Conservation (phyloP, 2,113 vertebrate genomes). For the Alligator mississippiensis region DNA sequence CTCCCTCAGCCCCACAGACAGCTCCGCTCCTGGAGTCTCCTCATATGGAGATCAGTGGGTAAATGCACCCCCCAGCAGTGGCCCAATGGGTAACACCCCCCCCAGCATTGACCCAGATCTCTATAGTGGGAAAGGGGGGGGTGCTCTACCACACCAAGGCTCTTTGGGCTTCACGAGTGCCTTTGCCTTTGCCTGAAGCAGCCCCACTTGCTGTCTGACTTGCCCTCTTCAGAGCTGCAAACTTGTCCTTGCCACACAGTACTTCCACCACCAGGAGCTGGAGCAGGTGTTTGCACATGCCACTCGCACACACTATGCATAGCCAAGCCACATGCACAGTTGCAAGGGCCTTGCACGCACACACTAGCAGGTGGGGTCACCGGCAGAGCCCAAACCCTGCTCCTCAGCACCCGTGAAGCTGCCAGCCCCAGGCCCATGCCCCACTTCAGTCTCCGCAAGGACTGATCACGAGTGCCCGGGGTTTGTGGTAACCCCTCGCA, state of each 20-base stretch:
- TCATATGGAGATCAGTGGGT: too few relatives aligned
- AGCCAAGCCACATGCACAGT: not conserved
- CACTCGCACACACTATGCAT: not conserved
- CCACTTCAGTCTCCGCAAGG: not conserved
- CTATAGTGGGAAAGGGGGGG: not conserved
- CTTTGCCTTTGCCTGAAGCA: not conserved
- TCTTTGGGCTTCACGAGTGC: not conserved
- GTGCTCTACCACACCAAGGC: not conserved
- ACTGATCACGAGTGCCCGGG: not conserved
- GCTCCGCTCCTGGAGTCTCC: not conserved
- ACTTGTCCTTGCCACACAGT: not conserved
- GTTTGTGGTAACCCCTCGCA: not conserved
- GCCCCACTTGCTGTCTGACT: not conserved
- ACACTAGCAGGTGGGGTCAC: not conserved
- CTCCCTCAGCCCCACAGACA: rapidly evolving
- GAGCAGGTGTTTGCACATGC: not conserved
- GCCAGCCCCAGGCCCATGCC: not conserved
- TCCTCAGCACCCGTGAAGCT: not conserved
- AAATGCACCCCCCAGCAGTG: not conserved
- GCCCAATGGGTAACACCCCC: not conserved
- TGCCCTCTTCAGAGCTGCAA: not conserved
- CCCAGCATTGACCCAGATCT: not conserved
- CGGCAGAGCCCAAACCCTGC: not conserved
- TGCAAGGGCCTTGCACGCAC: not conserved
- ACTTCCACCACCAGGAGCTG: not conserved